These are phyloP conservation scores for Rhynchopsitta pachyrhyncha DNA, from an alignment of 2,113 vertebrate species.

Conservation along the genomic window DNA sequence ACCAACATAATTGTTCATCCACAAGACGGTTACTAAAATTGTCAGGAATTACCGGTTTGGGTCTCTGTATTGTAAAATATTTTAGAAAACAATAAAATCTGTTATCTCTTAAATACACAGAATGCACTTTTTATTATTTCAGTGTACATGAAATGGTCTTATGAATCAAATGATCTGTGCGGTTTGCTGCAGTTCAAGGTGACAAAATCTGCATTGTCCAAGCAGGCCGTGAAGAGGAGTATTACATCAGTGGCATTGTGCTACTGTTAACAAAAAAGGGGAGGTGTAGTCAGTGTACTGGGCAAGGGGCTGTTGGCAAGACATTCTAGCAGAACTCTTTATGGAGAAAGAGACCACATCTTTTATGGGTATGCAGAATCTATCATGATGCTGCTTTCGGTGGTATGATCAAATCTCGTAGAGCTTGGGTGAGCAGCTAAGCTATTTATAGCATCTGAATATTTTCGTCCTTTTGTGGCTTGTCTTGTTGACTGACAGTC, in stretches of 20 bases:
- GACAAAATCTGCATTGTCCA: neutral
- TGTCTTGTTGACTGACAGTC: neutral
- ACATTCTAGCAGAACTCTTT: neutral
- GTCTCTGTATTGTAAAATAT: conserved; percentile 60
- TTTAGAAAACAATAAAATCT: conserved; percentile 67
- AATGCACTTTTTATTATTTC: neutral
- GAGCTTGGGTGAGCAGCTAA: neutral
- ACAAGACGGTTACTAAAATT: neutral
- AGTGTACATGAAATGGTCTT: neutral
- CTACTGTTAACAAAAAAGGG: neutral
- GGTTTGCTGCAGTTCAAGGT: neutral
- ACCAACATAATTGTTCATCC: conserved; percentile 11
- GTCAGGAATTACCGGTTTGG: conserved; percentile 39
- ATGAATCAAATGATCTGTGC: neutral
- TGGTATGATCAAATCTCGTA: neutral
- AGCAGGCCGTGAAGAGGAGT: neutral
- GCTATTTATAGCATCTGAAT: neutral
- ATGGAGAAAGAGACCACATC: neutral
- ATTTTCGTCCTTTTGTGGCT: neutral
- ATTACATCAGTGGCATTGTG: neutral
- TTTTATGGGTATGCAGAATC: neutral
- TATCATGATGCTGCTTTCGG: neutral
- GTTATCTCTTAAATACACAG: conserved; percentile 42
- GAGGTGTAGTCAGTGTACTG: neutral
- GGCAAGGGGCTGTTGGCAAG: neutral